These are phyloP conservation scores for Neodiprion virginianus DNA, from an alignment of 1,140 invertebrate genomes.

Conservation along the genomic window DNA sequence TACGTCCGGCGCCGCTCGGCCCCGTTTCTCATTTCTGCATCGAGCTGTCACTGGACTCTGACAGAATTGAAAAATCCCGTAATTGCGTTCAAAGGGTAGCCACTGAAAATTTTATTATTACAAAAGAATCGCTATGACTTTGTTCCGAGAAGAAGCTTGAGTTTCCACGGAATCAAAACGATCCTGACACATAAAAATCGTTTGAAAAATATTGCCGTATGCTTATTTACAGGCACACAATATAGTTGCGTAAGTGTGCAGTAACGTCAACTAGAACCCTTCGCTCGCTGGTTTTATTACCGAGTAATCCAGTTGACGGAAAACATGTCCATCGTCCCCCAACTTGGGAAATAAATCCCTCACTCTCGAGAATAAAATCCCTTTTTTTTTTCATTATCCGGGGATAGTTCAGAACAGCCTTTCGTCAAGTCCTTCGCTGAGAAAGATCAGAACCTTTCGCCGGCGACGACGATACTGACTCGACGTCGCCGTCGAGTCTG, in stretches of 20 bases:
- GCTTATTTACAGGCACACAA: no score
- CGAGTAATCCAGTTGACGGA: neutral
- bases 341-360: neutral
- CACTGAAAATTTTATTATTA: no score
- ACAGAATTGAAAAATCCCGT: neutral
- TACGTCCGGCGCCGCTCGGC: slow-evolving; percentile 42
- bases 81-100: no score
- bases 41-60: neutral
- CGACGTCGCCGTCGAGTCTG: no score
- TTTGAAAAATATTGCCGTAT: no score
- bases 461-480: no score
- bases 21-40: slow-evolving; percentile 31
- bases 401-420: neutral
- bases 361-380: neutral
- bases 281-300: neutral
- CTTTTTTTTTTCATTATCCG: neutral
- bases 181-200: no score
- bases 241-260: no score
- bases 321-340: neutral
- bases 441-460: neutral
- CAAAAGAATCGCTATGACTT: no score
- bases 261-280: no score
- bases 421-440: neutral
- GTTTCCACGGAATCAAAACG: no score
- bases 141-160: no score